These are phyloP conservation scores for Pachycephala philippinensis DNA, from an alignment of 2,113 vertebrate species.

Conservation along the genomic window DNA sequence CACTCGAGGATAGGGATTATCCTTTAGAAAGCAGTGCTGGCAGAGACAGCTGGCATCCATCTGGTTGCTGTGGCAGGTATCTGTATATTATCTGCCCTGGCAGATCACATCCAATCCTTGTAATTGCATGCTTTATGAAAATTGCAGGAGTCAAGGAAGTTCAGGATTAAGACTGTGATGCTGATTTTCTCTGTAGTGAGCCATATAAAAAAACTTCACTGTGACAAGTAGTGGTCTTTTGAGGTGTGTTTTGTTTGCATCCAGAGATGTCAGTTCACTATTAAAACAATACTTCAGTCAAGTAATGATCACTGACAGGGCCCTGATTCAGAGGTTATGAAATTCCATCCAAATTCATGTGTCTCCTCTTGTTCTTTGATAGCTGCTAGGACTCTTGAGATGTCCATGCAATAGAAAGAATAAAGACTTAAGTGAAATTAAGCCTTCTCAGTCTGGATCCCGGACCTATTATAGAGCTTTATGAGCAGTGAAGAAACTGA, in stretches of 20 bases:
- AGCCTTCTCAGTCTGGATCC: not conserved
- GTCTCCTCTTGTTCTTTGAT: not conserved
- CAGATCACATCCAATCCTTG: not conserved
- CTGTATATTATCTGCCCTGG: not conserved
- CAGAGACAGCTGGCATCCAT: conserved; percentile 9
- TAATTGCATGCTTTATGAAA: not conserved
- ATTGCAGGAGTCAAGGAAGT: not conserved
- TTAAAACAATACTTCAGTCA: not conserved
- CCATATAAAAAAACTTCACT: not conserved
- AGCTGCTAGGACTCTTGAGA: not conserved
- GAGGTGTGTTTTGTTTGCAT: not conserved
- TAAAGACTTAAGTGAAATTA: not conserved
- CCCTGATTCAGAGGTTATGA: not conserved
- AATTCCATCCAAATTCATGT: not conserved
- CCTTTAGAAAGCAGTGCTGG: not conserved
- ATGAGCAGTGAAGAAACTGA: not conserved
- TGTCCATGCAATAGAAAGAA: not conserved
- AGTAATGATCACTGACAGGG: not conserved
- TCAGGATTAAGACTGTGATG: not conserved
- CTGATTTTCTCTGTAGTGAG: not conserved
- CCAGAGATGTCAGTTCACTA: not conserved
- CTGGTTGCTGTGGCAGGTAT: conserved; percentile 26
- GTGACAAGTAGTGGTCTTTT: not conserved
- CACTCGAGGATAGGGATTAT: conserved; percentile 15
- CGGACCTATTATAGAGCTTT: not conserved